Evolutionary conservation across 2,888 invertebrate genomes (phyloP).

Genomic region (Tiliacea aurago): DNA sequence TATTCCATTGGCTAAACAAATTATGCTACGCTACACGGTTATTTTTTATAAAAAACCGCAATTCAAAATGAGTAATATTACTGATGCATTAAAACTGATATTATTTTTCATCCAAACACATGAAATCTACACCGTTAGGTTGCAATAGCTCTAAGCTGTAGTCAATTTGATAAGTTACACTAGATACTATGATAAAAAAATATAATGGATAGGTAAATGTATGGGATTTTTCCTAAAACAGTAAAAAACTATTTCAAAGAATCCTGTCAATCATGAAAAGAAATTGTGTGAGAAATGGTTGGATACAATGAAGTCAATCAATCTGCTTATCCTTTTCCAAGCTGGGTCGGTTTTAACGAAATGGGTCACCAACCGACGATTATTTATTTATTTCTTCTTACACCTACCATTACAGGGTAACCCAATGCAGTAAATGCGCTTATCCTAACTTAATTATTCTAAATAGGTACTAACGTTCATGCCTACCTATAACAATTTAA

Average conservation of each 20-base stretch:
- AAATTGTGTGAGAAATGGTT: not conserved
- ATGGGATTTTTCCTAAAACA: no score
- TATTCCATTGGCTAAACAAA: not conserved
- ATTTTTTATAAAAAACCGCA: not conserved
- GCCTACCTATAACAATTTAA: no score
- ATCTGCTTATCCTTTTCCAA: no score
- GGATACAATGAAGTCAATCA: no score
- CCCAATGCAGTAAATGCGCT: no score
- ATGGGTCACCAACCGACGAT: no score
- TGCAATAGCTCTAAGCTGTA: not conserved
- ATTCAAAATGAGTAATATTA: not conserved
- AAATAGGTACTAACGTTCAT: no score
- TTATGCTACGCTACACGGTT: not conserved
- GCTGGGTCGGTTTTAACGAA: no score
- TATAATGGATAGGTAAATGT: not conserved
- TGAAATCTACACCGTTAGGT: not conserved
- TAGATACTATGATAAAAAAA: not conserved
- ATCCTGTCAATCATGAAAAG: not conserved
- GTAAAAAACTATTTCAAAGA: not conserved
- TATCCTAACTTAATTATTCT: no score
- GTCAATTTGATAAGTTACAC: not conserved
- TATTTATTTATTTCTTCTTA: no score
- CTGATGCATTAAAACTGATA: not conserved
- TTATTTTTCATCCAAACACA: not conserved
- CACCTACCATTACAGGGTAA: no score